Conservation (phyloP, 2,113 vertebrate genomes). For the Chaetorhynchus papuensis region DNA sequence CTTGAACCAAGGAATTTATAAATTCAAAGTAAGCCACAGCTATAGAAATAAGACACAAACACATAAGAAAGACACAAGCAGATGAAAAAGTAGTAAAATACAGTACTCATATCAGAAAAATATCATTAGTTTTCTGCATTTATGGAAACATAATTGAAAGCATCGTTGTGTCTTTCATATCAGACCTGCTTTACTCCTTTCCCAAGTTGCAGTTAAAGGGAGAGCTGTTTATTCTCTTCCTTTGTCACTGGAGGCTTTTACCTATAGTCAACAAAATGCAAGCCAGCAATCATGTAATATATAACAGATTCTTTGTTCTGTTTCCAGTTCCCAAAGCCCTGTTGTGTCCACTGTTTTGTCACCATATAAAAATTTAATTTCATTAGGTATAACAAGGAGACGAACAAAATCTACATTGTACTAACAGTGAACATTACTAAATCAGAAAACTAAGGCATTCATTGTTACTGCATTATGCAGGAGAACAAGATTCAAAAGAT, state of each 20-base stretch:
- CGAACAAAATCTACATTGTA: not conserved
- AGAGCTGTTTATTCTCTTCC: not conserved
- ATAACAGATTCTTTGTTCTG: not conserved
- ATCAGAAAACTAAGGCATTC: not conserved
- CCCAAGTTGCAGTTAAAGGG: not conserved
- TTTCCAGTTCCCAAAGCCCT: not conserved
- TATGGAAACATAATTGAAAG: not conserved
- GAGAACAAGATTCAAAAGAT: not conserved
- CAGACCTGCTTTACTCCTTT: not conserved
- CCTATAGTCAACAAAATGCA: not conserved
- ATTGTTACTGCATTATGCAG: not conserved
- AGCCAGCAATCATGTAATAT: not conserved
- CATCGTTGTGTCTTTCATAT: not conserved
- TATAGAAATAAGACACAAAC: not conserved
- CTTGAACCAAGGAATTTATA: not conserved
- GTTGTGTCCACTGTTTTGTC: not conserved
- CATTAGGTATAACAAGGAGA: not conserved
- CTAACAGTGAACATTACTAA: not conserved
- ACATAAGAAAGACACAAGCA: not conserved
- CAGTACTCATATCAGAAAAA: not conserved
- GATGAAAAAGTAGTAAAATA: not conserved
- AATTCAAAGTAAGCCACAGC: not conserved
- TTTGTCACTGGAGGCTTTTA: not conserved
- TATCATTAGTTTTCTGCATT: not conserved
- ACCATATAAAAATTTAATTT: not conserved